These are phyloP conservation scores for Drosophila malerkotliana DNA, from an alignment of 1,140 invertebrate genomes.

Conservation along the genomic window DNA sequence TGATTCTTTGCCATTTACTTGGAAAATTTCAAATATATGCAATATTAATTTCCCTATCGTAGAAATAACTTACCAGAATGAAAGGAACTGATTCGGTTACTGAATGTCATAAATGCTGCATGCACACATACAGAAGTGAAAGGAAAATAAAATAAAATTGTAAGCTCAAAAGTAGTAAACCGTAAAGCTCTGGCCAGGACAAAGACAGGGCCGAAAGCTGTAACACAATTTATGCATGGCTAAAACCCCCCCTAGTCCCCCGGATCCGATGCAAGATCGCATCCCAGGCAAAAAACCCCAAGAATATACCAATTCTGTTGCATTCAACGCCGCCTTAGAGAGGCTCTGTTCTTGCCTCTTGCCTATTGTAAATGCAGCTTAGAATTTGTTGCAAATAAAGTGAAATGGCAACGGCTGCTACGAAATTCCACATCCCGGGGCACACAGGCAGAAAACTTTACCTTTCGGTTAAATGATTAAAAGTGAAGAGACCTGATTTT, in stretches of 20 bases:
- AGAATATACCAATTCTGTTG: conserved; percentile 54
- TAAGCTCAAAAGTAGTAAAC: conserved; percentile 70
- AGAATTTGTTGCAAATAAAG: conserved; percentile 81
- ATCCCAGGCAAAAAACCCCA: conserved; percentile 7
- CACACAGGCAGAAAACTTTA: conserved; percentile 19
- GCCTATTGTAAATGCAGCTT: conserved; percentile 79
- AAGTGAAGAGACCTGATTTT: not conserved
- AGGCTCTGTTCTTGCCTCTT: conserved; percentile 9
- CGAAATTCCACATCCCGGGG: conserved; percentile 62
- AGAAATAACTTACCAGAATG: conserved; percentile 37
- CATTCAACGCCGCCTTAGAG: conserved; percentile 50
- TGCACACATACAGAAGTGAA: conserved; percentile 12
- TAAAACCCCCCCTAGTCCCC: conserved; percentile 2
- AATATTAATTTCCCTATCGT: conserved; percentile 76
- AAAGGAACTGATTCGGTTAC: conserved; percentile 22
- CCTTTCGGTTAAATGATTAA: not conserved
- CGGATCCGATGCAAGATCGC: conserved; percentile 1
- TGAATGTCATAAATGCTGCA: conserved; percentile 73
- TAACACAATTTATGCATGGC: conserved; percentile 77
- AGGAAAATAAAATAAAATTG: conserved; percentile 73
- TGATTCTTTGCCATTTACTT: conserved; percentile 42
- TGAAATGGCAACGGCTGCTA: conserved; percentile 77
- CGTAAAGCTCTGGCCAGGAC: conserved; percentile 60
- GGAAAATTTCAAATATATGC: conserved; percentile 69
- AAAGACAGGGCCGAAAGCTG: conserved; percentile 65